Conservation (phyloP, 2,797 vertebrate species). For the Phrynocephalus forsythii region DNA sequence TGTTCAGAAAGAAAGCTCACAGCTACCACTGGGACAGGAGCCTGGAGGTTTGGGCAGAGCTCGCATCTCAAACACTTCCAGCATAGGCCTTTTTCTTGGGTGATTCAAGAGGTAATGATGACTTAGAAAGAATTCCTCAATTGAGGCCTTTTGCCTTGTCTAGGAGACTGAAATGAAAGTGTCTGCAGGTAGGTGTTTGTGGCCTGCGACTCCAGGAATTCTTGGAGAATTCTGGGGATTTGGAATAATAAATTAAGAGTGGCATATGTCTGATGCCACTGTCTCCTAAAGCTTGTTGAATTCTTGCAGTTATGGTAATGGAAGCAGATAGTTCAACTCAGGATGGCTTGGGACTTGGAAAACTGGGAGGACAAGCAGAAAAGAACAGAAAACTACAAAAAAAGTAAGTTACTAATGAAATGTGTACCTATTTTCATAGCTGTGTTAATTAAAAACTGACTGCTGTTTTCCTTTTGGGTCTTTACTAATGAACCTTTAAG, state of each 20-base stretch:
- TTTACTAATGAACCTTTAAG: background rate
- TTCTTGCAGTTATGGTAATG: conserved; percentile 81
- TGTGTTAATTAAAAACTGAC: background rate
- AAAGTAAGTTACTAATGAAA: conserved; percentile 84
- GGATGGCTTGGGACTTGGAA: conserved; percentile 88
- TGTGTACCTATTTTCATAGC: background rate
- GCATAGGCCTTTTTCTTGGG: too few relatives aligned
- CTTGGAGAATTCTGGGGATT: too few relatives aligned
- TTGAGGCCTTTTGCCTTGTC: too few relatives aligned
- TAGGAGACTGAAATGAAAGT: too few relatives aligned
- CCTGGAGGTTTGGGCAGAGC: too few relatives aligned
- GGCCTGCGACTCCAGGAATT: too few relatives aligned
- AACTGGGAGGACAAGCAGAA: conserved; percentile 91
- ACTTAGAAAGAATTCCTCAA: too few relatives aligned
- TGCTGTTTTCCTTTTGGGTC: background rate
- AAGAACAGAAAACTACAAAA: conserved; percentile 97
- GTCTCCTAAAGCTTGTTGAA: background rate
- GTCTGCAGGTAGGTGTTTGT: too few relatives aligned
- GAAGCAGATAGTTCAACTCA: conserved; percentile 88
- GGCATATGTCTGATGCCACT: background rate
- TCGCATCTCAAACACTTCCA: too few relatives aligned
- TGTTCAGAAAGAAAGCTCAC: too few relatives aligned
- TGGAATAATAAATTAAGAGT: background rate
- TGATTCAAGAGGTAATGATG: too few relatives aligned
- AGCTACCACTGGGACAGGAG: too few relatives aligned